Evolutionary conservation across 1,140 invertebrate genomes (phyloP).

Genomic region (Drosophila gunungcola): DNA sequence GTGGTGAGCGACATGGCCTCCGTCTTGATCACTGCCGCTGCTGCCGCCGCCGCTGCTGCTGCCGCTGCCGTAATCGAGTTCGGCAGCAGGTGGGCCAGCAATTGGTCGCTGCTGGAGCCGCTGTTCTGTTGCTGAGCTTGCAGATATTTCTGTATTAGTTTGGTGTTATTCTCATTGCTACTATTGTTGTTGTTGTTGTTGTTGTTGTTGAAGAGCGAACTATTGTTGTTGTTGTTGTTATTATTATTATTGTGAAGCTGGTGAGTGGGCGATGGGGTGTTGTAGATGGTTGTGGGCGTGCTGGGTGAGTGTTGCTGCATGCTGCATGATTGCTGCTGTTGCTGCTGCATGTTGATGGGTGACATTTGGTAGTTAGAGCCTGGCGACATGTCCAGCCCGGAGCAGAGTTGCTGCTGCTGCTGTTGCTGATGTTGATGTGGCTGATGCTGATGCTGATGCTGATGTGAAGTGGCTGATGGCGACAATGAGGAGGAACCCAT

Average conservation of each 20-base stretch:
- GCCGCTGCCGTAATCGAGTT: constrained; percentile 61
- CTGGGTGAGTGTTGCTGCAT: constrained; percentile 65
- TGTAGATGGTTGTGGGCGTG: constrained; percentile 71
- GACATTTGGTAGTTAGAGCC: constrained; percentile 68
- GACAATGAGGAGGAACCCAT: constrained; percentile 70
- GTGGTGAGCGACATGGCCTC: constrained; percentile 43
- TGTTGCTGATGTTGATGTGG: constrained; percentile 44
- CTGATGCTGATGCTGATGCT: constrained; percentile 16
- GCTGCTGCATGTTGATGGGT: constrained; percentile 72
- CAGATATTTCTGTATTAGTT: constrained; percentile 82
- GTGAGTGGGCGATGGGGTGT: constrained; percentile 69
- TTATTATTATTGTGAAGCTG: constrained; percentile 64
- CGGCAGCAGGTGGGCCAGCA: constrained; percentile 65
- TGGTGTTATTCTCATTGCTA: constrained; percentile 71
- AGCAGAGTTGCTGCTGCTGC: constrained; percentile 58
- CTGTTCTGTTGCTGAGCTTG: constrained; percentile 67
- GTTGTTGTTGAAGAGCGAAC: constrained; percentile 67
- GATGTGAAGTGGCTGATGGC: constrained; percentile 54
- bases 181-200: constrained; percentile 69
- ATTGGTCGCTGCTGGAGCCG: constrained; percentile 49
- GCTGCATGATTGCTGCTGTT: constrained; percentile 67
- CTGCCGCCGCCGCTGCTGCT: constrained; percentile 54
- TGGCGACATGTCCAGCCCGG: constrained; percentile 71
- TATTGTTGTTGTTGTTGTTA: constrained; percentile 71
- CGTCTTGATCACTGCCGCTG: constrained; percentile 64